Percentiles rank a stretch among this genome's conserved stretches.
phyloP scores from a whole-genome alignment of 2,113 vertebrate genomes.

The Pomatostomus ruficeps region DNA sequence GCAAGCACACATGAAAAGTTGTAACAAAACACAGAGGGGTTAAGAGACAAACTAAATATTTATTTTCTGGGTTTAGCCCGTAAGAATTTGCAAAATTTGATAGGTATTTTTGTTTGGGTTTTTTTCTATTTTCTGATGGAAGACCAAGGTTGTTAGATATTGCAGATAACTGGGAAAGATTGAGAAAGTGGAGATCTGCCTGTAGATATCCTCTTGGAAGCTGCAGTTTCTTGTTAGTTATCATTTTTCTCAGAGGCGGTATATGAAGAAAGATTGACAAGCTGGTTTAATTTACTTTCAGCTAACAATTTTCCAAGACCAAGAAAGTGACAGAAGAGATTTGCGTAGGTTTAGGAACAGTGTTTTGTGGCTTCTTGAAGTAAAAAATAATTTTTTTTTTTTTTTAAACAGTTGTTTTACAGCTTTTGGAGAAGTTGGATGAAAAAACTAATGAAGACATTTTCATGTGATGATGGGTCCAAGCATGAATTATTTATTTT shows the following conservation, averaged over 20 bases:
- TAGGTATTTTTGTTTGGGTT: neutral
- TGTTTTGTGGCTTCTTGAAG: slow-evolving; percentile 40
- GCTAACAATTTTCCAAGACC: neutral
- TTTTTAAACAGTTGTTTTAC: slow-evolving; percentile 40
- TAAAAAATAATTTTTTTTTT: neutral
- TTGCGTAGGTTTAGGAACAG: neutral
- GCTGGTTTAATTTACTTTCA: neutral
- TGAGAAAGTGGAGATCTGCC: neutral
- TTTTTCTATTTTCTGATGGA: neutral
- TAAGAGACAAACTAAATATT: neutral
- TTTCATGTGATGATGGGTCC: slow-evolving; percentile 3
- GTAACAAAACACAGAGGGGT: neutral
- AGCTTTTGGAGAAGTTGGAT: slow-evolving; percentile 43
- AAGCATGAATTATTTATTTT: neutral
- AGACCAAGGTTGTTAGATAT: neutral
- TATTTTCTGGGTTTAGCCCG: neutral
- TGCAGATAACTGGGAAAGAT: neutral
- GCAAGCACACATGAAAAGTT: neutral
- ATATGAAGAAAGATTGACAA: neutral
- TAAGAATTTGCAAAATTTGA: neutral
- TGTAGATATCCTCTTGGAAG: neutral
- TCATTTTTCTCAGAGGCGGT: neutral
- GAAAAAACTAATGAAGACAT: slow-evolving; percentile 51
- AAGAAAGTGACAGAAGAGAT: slow-evolving; percentile 21
- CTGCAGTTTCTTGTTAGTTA: neutral